Percentiles rank a stretch among this genome's conserved stretches.
Evolutionary conservation across 2,888 invertebrate species (phyloP).

Genomic region (Gonocerus acuteangulatus): DNA sequence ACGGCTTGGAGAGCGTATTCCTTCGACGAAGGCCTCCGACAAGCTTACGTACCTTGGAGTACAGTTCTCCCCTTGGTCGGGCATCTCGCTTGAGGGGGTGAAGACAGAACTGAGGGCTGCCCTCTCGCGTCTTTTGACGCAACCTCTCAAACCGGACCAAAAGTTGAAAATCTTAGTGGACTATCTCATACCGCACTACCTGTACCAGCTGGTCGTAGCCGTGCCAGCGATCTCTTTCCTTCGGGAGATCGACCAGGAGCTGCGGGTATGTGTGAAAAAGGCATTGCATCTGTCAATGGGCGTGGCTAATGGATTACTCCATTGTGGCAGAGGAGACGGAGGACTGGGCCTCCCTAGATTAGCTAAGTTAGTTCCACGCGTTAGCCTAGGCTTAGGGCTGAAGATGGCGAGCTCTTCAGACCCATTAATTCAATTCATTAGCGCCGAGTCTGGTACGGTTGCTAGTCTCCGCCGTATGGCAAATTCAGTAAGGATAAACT

Average conservation of each 20-base stretch:
- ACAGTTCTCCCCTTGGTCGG: neutral
- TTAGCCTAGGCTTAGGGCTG: conserved; percentile 33
- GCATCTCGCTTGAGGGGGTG: neutral
- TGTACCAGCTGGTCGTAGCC: conserved; percentile 41
- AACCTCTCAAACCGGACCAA: conserved; percentile 44
- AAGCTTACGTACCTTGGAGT: neutral
- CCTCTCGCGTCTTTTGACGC: conserved; percentile 38
- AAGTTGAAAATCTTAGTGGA: conserved; percentile 41
- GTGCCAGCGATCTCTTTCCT: conserved; percentile 35
- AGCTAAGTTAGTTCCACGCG: conserved; percentile 37
- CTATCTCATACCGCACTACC: conserved; percentile 43
- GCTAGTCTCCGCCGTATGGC: conserved; percentile 8
- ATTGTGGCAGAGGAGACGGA: conserved; percentile 41
- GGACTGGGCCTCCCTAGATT: conserved; percentile 41
- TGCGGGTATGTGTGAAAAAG: conserved; percentile 39
- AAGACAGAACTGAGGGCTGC: neutral
- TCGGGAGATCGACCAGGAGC: conserved; percentile 40
- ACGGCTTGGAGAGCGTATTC: conserved; percentile 21
- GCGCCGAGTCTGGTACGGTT: neutral
- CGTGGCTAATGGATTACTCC: conserved; percentile 40
- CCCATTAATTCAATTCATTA: neutral
- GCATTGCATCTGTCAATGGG: conserved; percentile 41
- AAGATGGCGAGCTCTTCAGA: conserved; percentile 38
- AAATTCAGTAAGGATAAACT: neutral
- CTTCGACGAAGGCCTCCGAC: neutral